These are phyloP conservation scores for Oncorhynchus clarkii DNA, from an alignment of 2,113 vertebrate species.

Conservation along the genomic window DNA sequence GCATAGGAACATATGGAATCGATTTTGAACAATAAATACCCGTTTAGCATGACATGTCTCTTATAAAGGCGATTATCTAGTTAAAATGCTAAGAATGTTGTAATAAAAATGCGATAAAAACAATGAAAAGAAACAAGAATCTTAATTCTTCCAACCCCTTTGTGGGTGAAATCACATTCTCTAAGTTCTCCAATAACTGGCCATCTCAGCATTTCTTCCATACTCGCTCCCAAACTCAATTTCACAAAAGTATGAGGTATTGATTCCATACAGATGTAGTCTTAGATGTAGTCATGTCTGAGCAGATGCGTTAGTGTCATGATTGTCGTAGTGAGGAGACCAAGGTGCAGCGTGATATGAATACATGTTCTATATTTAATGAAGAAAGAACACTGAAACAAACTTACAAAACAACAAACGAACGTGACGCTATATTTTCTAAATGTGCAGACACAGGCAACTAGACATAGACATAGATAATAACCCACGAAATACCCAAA, in stretches of 20 bases:
- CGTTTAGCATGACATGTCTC: not conserved
- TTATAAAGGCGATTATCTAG: not conserved
- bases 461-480: too few species aligned
- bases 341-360: too few species aligned
- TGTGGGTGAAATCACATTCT: slow-evolving; percentile 17
- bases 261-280: slow-evolving; percentile 62
- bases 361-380: too few species aligned
- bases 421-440: too few species aligned
- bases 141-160: too few species aligned
- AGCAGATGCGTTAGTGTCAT: slow-evolving; percentile 54
- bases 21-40: not conserved
- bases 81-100: not conserved
- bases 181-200: slow-evolving; percentile 11
- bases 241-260: slow-evolving; percentile 70
- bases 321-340: too few species aligned
- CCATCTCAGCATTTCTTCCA: slow-evolving; percentile 6
- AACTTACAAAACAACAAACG: too few species aligned
- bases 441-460: too few species aligned
- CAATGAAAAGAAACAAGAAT: too few species aligned
- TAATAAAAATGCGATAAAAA: not conserved
- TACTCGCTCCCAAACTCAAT: slow-evolving; percentile 54
- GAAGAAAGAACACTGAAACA: too few species aligned
- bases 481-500: too few species aligned
- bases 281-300: slow-evolving; percentile 46
- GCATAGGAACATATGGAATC: not conserved